These are phyloP conservation scores for Elanus axillaris DNA, from an alignment of 2,113 vertebrate genomes.

Conservation along the genomic window DNA sequence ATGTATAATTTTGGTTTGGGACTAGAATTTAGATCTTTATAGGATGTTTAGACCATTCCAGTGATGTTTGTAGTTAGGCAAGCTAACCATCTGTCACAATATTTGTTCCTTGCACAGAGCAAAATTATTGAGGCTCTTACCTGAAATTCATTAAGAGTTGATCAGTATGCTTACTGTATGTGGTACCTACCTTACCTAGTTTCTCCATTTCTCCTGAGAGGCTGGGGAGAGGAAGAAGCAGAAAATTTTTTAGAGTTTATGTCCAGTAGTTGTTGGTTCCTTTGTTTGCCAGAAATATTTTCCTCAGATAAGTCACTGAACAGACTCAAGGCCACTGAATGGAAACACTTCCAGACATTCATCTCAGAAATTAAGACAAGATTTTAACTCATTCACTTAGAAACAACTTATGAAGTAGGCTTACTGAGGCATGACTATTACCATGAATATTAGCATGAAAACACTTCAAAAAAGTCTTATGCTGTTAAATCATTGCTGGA, in stretches of 20 bases:
- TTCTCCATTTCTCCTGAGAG: neutral
- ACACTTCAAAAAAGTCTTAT: neutral
- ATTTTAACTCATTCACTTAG: neutral
- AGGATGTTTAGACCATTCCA: neutral
- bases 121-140: neutral
- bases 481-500: neutral
- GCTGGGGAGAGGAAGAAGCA: neutral
- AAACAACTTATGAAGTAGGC: neutral
- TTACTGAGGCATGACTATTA: neutral
- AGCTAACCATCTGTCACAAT: rapidly evolving
- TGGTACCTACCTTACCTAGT: neutral
- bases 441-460: neutral
- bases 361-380: neutral
- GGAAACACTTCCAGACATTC: neutral
- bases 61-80: neutral
- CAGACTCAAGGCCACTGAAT: neutral
- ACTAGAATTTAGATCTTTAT: neutral
- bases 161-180: neutral
- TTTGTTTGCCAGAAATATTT: neutral
- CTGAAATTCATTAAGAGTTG: neutral
- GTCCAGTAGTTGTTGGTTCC: neutral
- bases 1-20: neutral
- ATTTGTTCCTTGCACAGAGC: neutral
- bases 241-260: neutral
- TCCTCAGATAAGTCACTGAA: neutral